These are phyloP conservation scores for Mastomys coucha DNA, from an alignment of 2,113 vertebrate genomes.

Conservation along the genomic window DNA sequence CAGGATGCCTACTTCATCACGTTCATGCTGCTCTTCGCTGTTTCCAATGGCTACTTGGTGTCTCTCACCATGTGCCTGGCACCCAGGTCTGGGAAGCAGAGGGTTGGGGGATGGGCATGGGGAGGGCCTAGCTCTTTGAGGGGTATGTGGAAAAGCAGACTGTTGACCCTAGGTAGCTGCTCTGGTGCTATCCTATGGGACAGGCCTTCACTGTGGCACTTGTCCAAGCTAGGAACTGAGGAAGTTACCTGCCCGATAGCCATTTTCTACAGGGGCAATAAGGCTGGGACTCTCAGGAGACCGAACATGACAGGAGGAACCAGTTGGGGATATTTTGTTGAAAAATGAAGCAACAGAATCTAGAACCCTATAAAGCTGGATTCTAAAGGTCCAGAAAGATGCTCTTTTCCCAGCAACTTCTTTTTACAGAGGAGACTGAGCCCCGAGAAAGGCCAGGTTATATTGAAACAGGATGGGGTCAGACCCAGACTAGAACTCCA, in stretches of 20 bases:
- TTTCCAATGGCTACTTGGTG: conserved; percentile 93
- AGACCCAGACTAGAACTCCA: background rate
- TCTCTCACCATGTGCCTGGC: conserved; percentile 94
- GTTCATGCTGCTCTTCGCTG: conserved; percentile 91
- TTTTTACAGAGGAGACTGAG: background rate
- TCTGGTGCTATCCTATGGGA: background rate
- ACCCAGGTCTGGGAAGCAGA: conserved; percentile 85
- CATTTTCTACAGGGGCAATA: background rate
- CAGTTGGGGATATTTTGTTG: background rate
- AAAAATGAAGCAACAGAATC: background rate
- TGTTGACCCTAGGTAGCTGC: background rate
- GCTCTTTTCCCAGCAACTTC: background rate
- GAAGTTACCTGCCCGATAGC: background rate
- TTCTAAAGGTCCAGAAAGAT: background rate
- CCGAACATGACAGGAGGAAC: background rate
- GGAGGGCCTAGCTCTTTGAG: background rate
- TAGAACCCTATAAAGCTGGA: background rate
- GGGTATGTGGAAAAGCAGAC: background rate
- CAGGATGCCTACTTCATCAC: conserved; percentile 87
- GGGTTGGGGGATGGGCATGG: background rate
- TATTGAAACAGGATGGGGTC: background rate
- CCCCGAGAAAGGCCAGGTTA: background rate
- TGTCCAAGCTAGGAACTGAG: background rate
- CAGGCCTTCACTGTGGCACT: background rate
- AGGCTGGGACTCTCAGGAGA: background rate